Evolutionary conservation across 2,113 vertebrate species (phyloP).

Genomic region (Clarias gariepinus): DNA sequence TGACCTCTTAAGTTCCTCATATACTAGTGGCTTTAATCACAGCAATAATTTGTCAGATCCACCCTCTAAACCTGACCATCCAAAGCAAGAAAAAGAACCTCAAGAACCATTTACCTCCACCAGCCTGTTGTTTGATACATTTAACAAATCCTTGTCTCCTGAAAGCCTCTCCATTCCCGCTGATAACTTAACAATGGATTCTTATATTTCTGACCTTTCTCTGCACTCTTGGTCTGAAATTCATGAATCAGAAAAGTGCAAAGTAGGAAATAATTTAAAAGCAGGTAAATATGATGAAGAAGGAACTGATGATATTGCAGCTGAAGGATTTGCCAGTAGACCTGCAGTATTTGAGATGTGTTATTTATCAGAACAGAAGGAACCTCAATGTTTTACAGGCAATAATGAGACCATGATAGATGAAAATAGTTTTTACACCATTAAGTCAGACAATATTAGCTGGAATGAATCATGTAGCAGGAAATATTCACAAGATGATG

Average conservation of each 20-base stretch:
- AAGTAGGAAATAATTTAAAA: neutral
- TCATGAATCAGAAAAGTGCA: neutral
- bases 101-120: neutral
- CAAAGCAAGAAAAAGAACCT: neutral
- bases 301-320: neutral
- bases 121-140: neutral
- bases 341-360: neutral
- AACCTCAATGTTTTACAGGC: neutral
- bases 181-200: neutral
- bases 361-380: neutral
- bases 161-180: neutral
- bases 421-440: neutral
- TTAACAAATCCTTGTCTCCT: neutral
- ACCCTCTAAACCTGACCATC: neutral
- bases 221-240: neutral
- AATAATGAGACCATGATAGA: neutral
- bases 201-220: slow-evolving; percentile 11
- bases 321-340: neutral
- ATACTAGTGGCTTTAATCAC: neutral
- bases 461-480: neutral
- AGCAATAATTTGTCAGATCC: slow-evolving; percentile 1
- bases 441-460: neutral
- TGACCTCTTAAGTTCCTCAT: slow-evolving; percentile 14
- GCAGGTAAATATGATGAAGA: neutral
- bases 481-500: neutral